A percentile compares a stretch with the other conserved stretches of the same genome.
Conservation (phyloP, 2,797 vertebrate species). For the Tapirus indicus region DNA sequence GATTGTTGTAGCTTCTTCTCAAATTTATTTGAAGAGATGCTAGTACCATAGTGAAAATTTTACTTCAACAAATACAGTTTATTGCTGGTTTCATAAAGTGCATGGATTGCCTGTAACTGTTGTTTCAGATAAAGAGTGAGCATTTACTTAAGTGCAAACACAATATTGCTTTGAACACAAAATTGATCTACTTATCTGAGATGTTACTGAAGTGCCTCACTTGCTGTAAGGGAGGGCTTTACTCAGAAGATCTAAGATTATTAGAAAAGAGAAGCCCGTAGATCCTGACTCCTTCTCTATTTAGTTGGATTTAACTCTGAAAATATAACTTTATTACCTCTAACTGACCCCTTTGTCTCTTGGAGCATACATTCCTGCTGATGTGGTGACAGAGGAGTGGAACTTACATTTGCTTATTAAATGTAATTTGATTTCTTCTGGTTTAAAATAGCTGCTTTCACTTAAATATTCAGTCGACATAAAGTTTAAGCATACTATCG, state of each 20-base stretch:
- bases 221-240: not conserved
- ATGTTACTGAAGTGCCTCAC: not conserved
- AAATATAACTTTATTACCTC: not conserved
- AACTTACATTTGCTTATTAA: not conserved
- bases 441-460: not conserved
- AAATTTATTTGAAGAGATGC: constrained; percentile 55
- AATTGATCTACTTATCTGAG: not conserved
- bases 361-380: not conserved
- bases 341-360: not conserved
- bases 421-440: not conserved
- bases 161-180: not conserved
- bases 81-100: not conserved
- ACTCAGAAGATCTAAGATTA: not conserved
- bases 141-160: constrained; percentile 47
- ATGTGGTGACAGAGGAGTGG: not conserved
- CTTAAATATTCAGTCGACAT: not conserved
- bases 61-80: constrained; percentile 22
- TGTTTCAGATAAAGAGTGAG: constrained; percentile 33
- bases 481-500: not conserved
- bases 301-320: not conserved
- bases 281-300: not conserved
- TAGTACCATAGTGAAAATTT: not conserved
- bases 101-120: not conserved
- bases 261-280: not conserved
- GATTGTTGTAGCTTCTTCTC: constrained; percentile 3